Percentiles rank a stretch among this genome's conserved stretches.
Conservation (phyloP, 1,140 invertebrate genomes). For the Drosophila kepulauana region DNA sequence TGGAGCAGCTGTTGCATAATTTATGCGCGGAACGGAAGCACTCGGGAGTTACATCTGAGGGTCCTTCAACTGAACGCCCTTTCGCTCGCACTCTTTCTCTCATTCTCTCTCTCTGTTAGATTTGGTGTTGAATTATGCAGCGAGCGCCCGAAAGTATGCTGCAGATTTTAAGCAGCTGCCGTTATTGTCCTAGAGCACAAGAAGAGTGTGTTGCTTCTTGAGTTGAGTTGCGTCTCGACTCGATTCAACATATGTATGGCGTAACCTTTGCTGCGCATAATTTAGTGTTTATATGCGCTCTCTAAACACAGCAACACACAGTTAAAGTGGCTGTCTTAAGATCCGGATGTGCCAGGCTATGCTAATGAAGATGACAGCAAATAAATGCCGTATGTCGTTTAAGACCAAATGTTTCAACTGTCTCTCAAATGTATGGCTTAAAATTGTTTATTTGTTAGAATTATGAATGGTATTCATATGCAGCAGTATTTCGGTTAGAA, state of each 20-base stretch:
- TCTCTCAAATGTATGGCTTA: no score
- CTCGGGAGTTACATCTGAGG: slow-evolving; percentile 25
- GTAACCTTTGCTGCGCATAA: slow-evolving; percentile 38
- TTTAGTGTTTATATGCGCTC: slow-evolving; percentile 31
- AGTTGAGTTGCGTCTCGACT: not conserved
- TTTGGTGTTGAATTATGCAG: slow-evolving; percentile 55
- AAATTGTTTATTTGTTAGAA: no score
- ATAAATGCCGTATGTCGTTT: no score
- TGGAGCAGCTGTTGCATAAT: slow-evolving; percentile 54
- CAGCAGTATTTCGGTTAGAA: no score
- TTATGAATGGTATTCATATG: no score
- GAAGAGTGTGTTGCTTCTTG: not conserved
- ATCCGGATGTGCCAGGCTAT: slow-evolving; percentile 29
- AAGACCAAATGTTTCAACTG: no score
- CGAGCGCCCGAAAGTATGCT: slow-evolving; percentile 35
- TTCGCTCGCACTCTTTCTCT: not conserved
- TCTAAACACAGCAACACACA: not conserved
- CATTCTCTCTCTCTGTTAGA: not conserved
- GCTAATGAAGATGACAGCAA: not conserved
- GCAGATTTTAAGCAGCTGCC: slow-evolving; percentile 29
- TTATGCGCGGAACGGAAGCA: slow-evolving; percentile 39
- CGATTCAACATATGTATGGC: slow-evolving; percentile 8
- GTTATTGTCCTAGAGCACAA: slow-evolving; percentile 11
- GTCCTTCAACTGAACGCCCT: slow-evolving; percentile 1
- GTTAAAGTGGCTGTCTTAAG: slow-evolving; percentile 8